Evolutionary conservation across 2,888 invertebrate species (phyloP).

Genomic region (Matsumyia berberina): DNA sequence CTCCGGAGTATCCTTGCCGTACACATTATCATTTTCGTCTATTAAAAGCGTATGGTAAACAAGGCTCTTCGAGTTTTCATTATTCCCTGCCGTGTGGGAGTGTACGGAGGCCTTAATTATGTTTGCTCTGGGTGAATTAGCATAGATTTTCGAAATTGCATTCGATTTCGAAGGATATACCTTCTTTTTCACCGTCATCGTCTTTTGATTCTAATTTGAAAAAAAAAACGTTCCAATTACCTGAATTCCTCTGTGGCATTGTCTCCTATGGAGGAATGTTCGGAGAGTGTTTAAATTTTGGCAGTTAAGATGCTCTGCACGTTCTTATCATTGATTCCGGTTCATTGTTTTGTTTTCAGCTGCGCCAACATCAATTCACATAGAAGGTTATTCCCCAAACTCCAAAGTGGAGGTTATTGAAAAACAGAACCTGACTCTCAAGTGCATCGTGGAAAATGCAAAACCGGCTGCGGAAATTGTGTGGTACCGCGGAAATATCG

Average conservation of each 20-base stretch:
- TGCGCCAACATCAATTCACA: constrained; percentile 81
- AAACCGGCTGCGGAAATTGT: constrained; percentile 82
- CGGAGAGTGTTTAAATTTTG: constrained; percentile 28
- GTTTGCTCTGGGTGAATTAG: constrained; percentile 65
- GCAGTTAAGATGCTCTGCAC: constrained; percentile 43
- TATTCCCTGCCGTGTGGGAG: constrained; percentile 53
- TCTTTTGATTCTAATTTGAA: constrained; percentile 40
- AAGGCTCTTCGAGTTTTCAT: constrained; percentile 46
- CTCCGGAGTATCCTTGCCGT: constrained; percentile 42
- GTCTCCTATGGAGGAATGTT: neutral
- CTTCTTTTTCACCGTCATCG: constrained; percentile 7
- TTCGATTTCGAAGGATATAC: constrained; percentile 48
- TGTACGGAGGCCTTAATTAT: constrained; percentile 62
- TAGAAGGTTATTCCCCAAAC: constrained; percentile 82
- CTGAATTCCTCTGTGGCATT: constrained; percentile 7
- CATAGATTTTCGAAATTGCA: constrained; percentile 67
- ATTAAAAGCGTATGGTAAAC: constrained; percentile 70
- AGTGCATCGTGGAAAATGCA: constrained; percentile 82
- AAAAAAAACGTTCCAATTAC: constrained; percentile 27
- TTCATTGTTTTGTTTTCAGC: constrained; percentile 73
- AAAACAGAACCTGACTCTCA: constrained; percentile 81
- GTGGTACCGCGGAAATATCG: constrained; percentile 81
- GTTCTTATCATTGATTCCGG: constrained; percentile 35
- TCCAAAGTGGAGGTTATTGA: constrained; percentile 83
- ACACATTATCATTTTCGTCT: constrained; percentile 67